Percentiles rank a stretch among this genome's conserved stretches.
Conservation (phyloP, 2,888 invertebrate species). For the Ochlodes sylvanus region DNA sequence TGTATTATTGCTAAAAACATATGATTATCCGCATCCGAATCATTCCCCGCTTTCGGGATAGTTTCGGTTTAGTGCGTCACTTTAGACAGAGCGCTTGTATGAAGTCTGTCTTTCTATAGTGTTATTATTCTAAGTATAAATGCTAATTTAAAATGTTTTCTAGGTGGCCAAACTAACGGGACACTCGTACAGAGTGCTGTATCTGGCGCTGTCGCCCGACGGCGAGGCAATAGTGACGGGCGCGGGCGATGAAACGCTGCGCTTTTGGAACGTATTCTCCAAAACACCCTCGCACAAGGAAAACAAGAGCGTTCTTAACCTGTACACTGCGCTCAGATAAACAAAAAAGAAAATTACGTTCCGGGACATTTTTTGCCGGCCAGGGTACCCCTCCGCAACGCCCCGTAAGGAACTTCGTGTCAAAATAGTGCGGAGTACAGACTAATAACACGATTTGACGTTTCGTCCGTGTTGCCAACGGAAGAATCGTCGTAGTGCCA, state of each 20-base stretch:
- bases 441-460: not conserved
- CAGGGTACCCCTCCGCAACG: too few species aligned
- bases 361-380: too few species aligned
- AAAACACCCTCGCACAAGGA: constrained; percentile 98
- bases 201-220: constrained; percentile 98
- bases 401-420: too few species aligned
- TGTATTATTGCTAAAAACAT: too few species aligned
- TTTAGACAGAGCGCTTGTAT: too few species aligned
- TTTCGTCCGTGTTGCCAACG: constrained; percentile 13
- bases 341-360: constrained; percentile 16
- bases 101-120: too few species aligned
- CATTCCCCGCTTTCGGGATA: too few species aligned
- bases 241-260: constrained; percentile 98
- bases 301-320: constrained; percentile 96
- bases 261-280: constrained; percentile 99
- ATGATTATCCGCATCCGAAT: too few species aligned
- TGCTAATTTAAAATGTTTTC: constrained; percentile 30
- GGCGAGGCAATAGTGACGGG: constrained; percentile 99
- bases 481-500: not conserved
- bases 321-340: constrained; percentile 91
- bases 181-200: constrained; percentile 97
- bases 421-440: not conserved
- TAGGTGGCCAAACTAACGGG: constrained; percentile 98
- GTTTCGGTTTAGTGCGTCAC: too few species aligned
- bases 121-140: too few species aligned